These are phyloP conservation scores for Trematocara unimaculatum DNA, from an alignment of 2,113 vertebrate genomes.

Conservation along the genomic window DNA sequence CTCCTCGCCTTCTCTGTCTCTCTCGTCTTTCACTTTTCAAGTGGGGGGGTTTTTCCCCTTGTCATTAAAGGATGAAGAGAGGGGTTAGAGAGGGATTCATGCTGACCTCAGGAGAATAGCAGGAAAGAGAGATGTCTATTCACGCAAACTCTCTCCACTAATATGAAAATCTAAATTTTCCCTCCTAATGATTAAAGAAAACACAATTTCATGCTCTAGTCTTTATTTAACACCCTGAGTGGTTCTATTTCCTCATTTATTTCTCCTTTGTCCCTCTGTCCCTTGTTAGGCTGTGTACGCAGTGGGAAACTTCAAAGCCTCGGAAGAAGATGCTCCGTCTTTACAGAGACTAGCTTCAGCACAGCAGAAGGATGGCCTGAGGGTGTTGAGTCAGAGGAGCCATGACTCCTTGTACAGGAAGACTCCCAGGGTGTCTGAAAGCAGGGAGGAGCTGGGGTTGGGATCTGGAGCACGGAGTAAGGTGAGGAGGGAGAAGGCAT, in stretches of 20 bases:
- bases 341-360: not conserved
- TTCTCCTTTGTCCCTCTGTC: not conserved
- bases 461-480: constrained; percentile 69
- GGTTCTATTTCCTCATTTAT: not conserved
- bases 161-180: not conserved
- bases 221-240: not conserved
- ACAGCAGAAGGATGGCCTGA: constrained; percentile 78
- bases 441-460: constrained; percentile 86
- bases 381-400: constrained; percentile 84
- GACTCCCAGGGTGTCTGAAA: constrained; percentile 85
- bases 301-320: constrained; percentile 88
- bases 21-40: not conserved
- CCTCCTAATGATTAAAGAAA: constrained; percentile 21
- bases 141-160: not conserved
- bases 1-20: not conserved
- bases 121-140: constrained; percentile 3
- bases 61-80: constrained; percentile 66
- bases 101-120: constrained; percentile 14
- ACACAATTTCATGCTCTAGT: not conserved
- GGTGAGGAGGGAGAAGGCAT: constrained; percentile 84
- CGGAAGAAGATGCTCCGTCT: constrained; percentile 58
- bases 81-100: constrained; percentile 1
- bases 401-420: constrained; percentile 93
- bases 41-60: not conserved
- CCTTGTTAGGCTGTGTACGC: constrained; percentile 84